Evolutionary conservation across 2,888 invertebrate genomes (phyloP), one percentile per base, ranked within the genome.

Genomic region (Tholera decimalis): DNA sequence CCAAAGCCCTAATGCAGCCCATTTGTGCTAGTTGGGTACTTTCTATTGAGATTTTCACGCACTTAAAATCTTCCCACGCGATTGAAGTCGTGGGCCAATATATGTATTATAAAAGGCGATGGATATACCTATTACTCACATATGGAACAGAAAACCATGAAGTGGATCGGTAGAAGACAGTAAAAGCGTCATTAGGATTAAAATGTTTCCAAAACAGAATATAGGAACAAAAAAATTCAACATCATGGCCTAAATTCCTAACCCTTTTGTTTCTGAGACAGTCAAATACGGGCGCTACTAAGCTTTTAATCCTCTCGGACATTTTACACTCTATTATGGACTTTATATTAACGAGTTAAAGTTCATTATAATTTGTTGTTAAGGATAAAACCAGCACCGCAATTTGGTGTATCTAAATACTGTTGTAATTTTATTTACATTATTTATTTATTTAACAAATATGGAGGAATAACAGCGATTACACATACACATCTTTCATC

Each of bases 261-360:
- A 58, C 58, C 77, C 72, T 61, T 71, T 60, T 51, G 39, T 46
- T 64, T 43, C 61, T 28, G 35, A 47, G 43, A 59, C 75, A 60
- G 56, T 43, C 56, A 60, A 75, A 73, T 73, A 64, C 64, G 59
- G 64, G 47, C 35, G 13, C 24, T 28, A n/a, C 54, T 57, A 73
- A 73, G 76, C 73, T 54, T 56, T 70, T 73, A 76, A 78, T 66
- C 80, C 82, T 49, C 18, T 61, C 22, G 41, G 6, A 22, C 44
- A 30, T 37, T 37, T 33, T 44, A 22, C 51, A 66, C 18, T 54
- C 41, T 22, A 72, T 41, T 51, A 61, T 72, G 39, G 22, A 20
- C 72, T 60, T 67, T 73, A 67, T 51, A 18, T 9, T 18, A 37
- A 20, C 9, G 37, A 44, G 35, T 67, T 57, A 35, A 43, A 66